Evolutionary conservation across 1,140 invertebrate genomes (phyloP), one percentile per base, ranked within the genome.

Genomic region (Scylla paramamosain): DNA sequence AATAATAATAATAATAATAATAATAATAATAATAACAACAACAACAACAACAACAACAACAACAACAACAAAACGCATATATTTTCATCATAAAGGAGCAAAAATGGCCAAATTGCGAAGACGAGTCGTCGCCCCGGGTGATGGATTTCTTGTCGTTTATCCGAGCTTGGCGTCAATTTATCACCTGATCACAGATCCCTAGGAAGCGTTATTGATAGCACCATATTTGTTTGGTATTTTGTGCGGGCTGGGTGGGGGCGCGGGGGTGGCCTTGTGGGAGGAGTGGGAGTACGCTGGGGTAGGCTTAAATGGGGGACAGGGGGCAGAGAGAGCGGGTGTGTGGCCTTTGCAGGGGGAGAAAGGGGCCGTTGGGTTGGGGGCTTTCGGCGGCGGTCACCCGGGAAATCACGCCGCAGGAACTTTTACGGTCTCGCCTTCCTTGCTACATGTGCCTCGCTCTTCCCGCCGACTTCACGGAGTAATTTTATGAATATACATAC

Each of bases 221-320:
- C 39, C 87, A 46, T 89, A 89, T 89, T 89, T 46, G 87, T 89
- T 89, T 89, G 46, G n/a, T 89, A 89, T 89, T 89, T 89, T 45
- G 39, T 89, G 87, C 20, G 67, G 67, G 67, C 20, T 20, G 12
- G 67, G 67, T 20, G 52, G 10, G 67, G 20, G 59, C 4, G 59
- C 7, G 59, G 67, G 67, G n/a, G 67, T 7, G n/a, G 67, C 10
- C 10, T 3, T 12, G 52, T 4, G 67, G 67, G 67, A 20, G 67
- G n/a, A 20, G 67, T 7, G 8, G 67, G 67, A 20, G 67, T 25
- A n/a, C 20, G n/a, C 25, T 77, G 67, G 25, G n/a, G n/a, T 25
- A n/a, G 67, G 67, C n/a, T 77, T 25, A 7, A 77, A n/a, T 6
- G 67, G 67, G n/a, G 67, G 67, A 20, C 12, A 20, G 20, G 25